phyloP scores from a whole-genome alignment of 35 echinoderm and acorn worm species.

The Heliocidaris erythrogramma region DNA sequence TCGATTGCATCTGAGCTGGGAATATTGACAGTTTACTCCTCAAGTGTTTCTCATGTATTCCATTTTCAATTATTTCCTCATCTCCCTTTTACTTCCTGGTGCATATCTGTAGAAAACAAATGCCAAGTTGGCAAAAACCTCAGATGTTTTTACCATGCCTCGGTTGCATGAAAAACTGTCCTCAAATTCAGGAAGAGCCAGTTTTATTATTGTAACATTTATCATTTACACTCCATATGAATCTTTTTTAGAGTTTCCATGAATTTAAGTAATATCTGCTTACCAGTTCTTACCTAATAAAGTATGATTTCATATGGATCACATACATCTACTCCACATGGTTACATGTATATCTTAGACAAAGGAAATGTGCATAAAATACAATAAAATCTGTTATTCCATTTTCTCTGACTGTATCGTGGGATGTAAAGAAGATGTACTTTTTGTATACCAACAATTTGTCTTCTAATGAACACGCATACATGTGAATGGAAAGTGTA shows the following conservation, averaged over 20 bases:
- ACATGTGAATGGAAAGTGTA: neutral
- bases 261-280: neutral
- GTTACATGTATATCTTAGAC: neutral
- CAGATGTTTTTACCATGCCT: neutral
- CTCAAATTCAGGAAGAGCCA: neutral
- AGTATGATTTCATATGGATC: neutral
- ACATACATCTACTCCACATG: neutral
- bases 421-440: neutral
- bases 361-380: neutral
- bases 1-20: neutral
- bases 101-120: neutral
- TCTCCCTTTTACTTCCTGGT: conserved; percentile 2
- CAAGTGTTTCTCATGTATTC: neutral
- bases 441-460: conserved; percentile 12
- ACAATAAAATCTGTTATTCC: neutral
- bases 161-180: neutral
- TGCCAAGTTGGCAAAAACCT: neutral
- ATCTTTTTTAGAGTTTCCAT: neutral
- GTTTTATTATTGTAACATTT: neutral
- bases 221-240: neutral
- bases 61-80: neutral
- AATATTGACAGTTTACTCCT: conserved; percentile 3
- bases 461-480: neutral
- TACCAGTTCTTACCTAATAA: neutral
- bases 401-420: neutral